Base-by-base conservation (phyloP, 2,113 vertebrate genomes). In the Myotis yumanensis region DNA sequence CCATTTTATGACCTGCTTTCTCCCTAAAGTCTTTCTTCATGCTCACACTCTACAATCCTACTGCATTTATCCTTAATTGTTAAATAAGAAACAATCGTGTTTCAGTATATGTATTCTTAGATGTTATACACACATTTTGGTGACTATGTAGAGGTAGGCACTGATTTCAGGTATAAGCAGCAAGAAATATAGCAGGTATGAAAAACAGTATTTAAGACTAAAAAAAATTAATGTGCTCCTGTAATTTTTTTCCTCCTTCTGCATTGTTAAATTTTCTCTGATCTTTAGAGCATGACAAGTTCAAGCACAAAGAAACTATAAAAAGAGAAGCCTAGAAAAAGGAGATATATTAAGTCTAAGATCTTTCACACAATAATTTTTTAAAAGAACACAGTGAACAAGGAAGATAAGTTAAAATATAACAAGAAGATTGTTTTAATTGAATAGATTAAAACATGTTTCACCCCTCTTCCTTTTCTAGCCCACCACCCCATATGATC, bases 311-410 rank as follows among this genome's bases (percentile, higher is more conserved):
- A 64, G 69, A 90, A 77, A 82, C 69, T 40, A 75, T 85, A 84
- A 84, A 91, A 92, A 82, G 51, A 93, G 43, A 80, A 57, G 25
- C 57, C 16, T 62, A 54, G 86, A 93, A 96, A 88, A 92, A 51
- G 28, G 35, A 82, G 25, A 16, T 11, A 17, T n/a, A 71, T 51
- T 93, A 80, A 76, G 35, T 75, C 40, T 18, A 91, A 94, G 68
- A 59, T 91, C 92, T 90, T 93, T 86, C 59, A 72, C 37, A 89
- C 9, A 23, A 32, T 73, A 81, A 52, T 11, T 68, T 89, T 95
- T 64, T 66, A 64, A 90, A 96, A 90, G 89, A 96, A 97, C 94
- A 96, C 22, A 22, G 81, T 79, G 91, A 85, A 30, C 81, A 77
- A 86, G 51, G 62, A 91, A 90, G 84, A 85, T 64, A 72, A 77